Evolutionary conservation across 2,888 invertebrate species (phyloP), one percentile per base, ranked within the genome.

Genomic region (Stenodera caucasica): DNA sequence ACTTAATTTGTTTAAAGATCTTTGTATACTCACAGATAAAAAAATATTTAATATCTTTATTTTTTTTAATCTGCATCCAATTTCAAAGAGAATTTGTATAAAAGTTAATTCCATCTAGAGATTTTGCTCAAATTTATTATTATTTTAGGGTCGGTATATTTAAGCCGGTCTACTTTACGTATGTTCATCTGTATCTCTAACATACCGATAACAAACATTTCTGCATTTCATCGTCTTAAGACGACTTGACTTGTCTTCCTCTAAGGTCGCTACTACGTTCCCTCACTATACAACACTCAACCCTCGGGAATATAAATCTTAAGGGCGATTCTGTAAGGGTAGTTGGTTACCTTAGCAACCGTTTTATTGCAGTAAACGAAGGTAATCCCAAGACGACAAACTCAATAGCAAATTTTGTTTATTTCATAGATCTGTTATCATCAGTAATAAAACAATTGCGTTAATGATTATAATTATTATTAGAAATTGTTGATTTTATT

Each of bases 261-360:
- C 12, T 45, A 23, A 23, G n/a, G 2, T 2, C 18, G 21, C 23
- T 23, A 4, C 12, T 21, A 9, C 26, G 3, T 12, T 6, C 23
- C 45, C 45, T 45, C n/a, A n/a, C n/a, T 23, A 12, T 23, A 21
- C 18, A 18, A 40, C 40, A 40, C 21, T 45, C 45, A 23, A 45
- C 45, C 45, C 45, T 23, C 23, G 45, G 45, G 45, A 45, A 32
- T 55, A 55, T 55, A 55, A 55, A 45, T 55, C 55, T 55, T 55
- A 33, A 55, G 55, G 55, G 49, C 55, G 55, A 49, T 55, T 55
- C 49, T 55, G 32, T 29, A n/a, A 49, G 55, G 55, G 37, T 32
- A 37, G 55, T 55, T 49, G 55, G 55, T 55, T 55, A 29, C 55
- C 49, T 45, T 55, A 49, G 55, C 55, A 55, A 55, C 55, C 35